Percentiles rank a stretch among this genome's conserved stretches.
Conservation (phyloP, 2,888 invertebrate genomes). For the Eupithecia dodoneata region DNA sequence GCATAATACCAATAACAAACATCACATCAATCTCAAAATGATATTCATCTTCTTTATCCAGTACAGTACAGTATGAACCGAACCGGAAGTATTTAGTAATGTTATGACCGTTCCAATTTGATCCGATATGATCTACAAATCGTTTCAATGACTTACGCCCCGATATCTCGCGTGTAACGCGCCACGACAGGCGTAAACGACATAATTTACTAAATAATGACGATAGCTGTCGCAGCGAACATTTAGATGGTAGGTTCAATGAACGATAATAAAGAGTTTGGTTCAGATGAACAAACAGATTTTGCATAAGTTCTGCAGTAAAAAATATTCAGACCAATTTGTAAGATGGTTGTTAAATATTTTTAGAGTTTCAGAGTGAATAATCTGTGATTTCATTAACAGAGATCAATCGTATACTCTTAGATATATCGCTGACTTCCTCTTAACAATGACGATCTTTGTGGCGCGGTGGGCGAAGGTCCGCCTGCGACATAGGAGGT, state of each 20-base stretch:
- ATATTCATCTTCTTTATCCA: neutral
- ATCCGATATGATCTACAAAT: constrained; percentile 44
- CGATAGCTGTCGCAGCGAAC: neutral
- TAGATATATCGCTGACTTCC: neutral
- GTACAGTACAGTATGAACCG: neutral
- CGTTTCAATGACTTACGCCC: constrained; percentile 45
- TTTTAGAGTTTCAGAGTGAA: no score
- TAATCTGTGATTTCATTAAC: neutral
- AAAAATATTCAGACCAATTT: no score
- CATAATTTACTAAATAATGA: neutral
- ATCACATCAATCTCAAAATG: neutral
- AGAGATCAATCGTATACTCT: neutral
- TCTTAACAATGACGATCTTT: neutral
- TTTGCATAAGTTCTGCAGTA: no score
- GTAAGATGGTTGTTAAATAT: no score
- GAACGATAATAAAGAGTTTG: neutral
- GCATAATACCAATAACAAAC: neutral
- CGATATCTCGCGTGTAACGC: constrained; percentile 32
- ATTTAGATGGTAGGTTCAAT: neutral
- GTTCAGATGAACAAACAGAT: neutral
- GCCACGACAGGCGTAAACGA: constrained; percentile 9
- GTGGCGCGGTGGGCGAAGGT: no score
- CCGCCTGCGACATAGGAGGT: no score
- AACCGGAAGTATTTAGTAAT: neutral
- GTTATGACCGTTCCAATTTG: constrained; percentile 36